Percentiles rank a stretch among this genome's conserved stretches.
Conservation (phyloP, 1,140 invertebrate species). For the Heterodera schachtii region DNA sequence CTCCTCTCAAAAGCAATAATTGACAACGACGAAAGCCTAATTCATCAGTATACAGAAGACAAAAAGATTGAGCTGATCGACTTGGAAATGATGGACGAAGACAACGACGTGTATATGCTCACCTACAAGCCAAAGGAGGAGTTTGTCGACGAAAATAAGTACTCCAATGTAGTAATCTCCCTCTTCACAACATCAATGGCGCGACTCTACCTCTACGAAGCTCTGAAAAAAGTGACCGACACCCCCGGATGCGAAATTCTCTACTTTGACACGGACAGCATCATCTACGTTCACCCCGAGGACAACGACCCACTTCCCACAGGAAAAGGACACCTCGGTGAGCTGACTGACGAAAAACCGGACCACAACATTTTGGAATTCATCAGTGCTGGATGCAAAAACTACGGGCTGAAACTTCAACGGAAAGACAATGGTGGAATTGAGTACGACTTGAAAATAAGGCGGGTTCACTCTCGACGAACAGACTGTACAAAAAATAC, state of each 20-base stretch:
- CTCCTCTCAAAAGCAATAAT: not conserved
- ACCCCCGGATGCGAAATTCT: no score
- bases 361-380: not conserved
- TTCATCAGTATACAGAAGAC: not conserved
- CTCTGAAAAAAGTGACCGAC: not conserved
- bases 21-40: not conserved
- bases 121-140: constrained; percentile 4
- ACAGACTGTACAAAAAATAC: no score
- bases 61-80: constrained; percentile 10
- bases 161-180: not conserved
- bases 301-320: not conserved
- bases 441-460: constrained; percentile 10
- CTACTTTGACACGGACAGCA: not conserved
- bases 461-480: constrained; percentile 1
- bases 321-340: constrained; percentile 7
- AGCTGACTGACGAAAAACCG: constrained; percentile 6
- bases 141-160: not conserved
- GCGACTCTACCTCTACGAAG: not conserved
- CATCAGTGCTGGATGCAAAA: not conserved
- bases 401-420: not conserved
- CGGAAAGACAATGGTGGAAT: not conserved
- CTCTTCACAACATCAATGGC: not conserved
- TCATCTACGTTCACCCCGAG: constrained; percentile 3
- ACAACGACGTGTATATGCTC: not conserved
- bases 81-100: not conserved